These are phyloP conservation scores for Alethe diademata DNA, from an alignment of 2,113 vertebrate genomes.

Conservation along the genomic window DNA sequence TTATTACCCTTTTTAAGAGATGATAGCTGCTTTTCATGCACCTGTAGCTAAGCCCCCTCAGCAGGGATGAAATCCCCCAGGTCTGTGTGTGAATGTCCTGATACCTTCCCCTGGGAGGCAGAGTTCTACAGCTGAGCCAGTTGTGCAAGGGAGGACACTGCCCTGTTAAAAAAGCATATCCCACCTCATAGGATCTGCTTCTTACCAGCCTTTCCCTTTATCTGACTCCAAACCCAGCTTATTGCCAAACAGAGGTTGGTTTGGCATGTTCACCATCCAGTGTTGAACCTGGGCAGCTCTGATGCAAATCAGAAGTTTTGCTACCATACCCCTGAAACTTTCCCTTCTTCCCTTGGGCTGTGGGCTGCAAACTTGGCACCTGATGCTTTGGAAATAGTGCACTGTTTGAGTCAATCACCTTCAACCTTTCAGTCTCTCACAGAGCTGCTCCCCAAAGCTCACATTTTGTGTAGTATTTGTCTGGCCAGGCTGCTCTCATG, in stretches of 20 bases:
- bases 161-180: background rate
- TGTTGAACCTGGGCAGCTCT: background rate
- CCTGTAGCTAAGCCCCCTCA: background rate
- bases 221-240: background rate
- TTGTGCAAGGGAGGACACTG: background rate
- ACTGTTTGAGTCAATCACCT: background rate
- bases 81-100: no score
- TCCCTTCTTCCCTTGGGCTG: fast-evolving
- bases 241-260: background rate
- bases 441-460: background rate
- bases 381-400: background rate
- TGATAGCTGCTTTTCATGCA: background rate
- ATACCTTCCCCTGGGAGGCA: background rate
- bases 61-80: background rate
- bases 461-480: background rate
- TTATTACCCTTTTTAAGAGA: background rate
- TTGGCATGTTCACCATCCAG: fast-evolving
- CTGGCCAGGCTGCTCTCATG: background rate
- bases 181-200: background rate
- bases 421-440: background rate
- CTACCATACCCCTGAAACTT: background rate
- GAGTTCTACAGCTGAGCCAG: background rate
- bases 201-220: background rate
- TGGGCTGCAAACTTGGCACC: background rate
- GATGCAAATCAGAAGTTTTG: background rate